Percentiles rank a stretch among this genome's conserved stretches.
Evolutionary conservation across 2,888 invertebrate genomes (phyloP).

Genomic region (Didymodactylos carnosus): DNA sequence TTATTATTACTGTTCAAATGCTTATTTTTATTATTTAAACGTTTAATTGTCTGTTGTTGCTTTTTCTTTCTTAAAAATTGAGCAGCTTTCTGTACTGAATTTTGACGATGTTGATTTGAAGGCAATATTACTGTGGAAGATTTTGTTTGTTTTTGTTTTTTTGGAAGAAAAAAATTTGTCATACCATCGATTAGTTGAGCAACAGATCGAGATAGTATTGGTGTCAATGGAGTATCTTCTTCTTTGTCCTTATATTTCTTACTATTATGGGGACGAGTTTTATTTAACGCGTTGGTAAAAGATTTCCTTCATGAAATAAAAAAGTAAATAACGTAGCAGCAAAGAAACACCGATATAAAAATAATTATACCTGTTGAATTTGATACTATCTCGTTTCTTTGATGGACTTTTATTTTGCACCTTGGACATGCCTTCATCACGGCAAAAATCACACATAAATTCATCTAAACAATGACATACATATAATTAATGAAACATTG

Average conservation of each 20-base stretch:
- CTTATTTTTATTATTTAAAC: background rate
- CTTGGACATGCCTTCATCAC: background rate
- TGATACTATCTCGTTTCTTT: too few species aligned
- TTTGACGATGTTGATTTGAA: background rate
- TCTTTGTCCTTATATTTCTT: too few species aligned
- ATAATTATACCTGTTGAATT: too few species aligned
- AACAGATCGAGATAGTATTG: slow-evolving; percentile 26
- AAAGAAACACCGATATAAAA: too few species aligned
- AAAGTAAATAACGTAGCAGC: too few species aligned
- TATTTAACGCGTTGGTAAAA: background rate
- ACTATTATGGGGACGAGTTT: background rate
- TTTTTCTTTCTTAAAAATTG: background rate
- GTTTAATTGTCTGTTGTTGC: background rate
- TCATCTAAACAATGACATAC: too few species aligned
- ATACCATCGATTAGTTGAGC: slow-evolving; percentile 58
- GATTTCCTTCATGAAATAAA: too few species aligned
- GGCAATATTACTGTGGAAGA: background rate
- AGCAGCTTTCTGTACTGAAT: background rate
- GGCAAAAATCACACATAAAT: slow-evolving; percentile 6
- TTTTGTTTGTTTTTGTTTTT: slow-evolving; percentile 35
- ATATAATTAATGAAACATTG: too few species aligned
- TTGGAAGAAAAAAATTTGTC: slow-evolving; percentile 57
- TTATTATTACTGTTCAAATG: background rate
- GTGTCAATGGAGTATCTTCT: background rate
- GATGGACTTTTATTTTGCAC: background rate